Base-by-base conservation (phyloP, 2,113 vertebrate species). In the Oreochromis aureus region DNA sequence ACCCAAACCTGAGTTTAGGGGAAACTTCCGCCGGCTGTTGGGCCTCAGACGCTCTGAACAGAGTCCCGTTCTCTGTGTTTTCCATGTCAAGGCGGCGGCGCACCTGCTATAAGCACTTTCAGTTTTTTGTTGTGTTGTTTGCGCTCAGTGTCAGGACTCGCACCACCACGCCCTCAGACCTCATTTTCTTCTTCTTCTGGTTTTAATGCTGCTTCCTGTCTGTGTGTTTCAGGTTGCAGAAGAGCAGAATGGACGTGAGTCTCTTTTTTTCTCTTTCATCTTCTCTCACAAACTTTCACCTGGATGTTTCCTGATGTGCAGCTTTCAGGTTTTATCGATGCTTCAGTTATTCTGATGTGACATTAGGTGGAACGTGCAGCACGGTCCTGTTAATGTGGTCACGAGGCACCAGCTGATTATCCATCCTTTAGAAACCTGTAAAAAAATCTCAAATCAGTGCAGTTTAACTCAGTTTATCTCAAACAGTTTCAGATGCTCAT, bases 191-290 rank as follows among this genome's bases (percentile, higher is more conserved):
- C 51, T 53, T 22, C 32, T 39, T 24, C 55, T 27, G 4, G 51
- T 34, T 61, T 18, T 32, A 56, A 19, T 4, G 22, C 19, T 15
- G 22, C 4, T 78, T 78, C 61, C 48, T 44, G 10, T 76, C 30
- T 80, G 41, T 79, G 15, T 82, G 69, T 83, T 81, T 66, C 80
- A 87, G 86, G 34, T 81, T 18, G 5, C 61, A 48, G 51, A 73
- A 3, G 11, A 79, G 1, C 12, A 85, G 5, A 4, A 92, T 92
- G 89, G 13, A 86, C 1, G 91, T 92, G 36, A 92, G 91, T 88
- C 11, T 44, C 51, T 24, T 54, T 69, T 27, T 34, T 53, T 36
- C 22, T 73, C 16, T 12, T 34, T 39, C 61, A 2, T 36, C 30
- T 36, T 32, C n/a, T 24, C n/a, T 24, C 36, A 41, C 36, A 76